phyloP scores from a whole-genome alignment of 2,113 vertebrate species.

The Oryzias curvinotus region DNA sequence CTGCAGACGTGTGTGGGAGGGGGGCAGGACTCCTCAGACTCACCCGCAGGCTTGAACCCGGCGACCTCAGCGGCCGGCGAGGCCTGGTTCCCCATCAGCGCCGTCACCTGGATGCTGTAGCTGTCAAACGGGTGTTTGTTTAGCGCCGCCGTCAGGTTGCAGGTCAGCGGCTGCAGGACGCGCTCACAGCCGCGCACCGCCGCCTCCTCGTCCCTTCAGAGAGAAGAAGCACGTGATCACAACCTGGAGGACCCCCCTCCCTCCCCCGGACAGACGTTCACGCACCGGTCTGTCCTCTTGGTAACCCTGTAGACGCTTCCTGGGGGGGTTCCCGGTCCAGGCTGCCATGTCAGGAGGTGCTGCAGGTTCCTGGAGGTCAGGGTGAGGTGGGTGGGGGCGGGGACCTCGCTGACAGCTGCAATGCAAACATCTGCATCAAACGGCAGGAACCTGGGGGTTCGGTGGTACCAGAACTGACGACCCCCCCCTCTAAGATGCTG shows the following conservation, averaged over 20 bases:
- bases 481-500: too few species aligned
- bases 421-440: slow-evolving; percentile 9
- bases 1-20: background rate
- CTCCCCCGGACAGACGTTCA: background rate
- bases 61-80: rapidly evolving
- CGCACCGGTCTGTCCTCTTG: background rate
- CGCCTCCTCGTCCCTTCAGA: too few species aligned
- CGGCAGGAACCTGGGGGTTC: too few species aligned
- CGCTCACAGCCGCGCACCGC: slow-evolving; percentile 27
- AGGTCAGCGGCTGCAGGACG: slow-evolving; percentile 44
- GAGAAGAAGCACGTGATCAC: too few species aligned
- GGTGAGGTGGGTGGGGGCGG: slow-evolving; percentile 11
- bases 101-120: slow-evolving; percentile 13
- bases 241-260: too few species aligned
- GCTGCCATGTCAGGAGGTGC: slow-evolving; percentile 56
- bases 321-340: slow-evolving; percentile 28
- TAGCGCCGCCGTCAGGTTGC: slow-evolving; percentile 52
- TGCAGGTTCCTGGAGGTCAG: slow-evolving; percentile 29
- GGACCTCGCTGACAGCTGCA: slow-evolving; percentile 49
- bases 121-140: rapidly evolving
- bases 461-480: too few species aligned
- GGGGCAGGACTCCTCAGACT: slow-evolving; percentile 8
- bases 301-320: slow-evolving; percentile 43
- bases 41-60: slow-evolving; percentile 43
- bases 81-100: background rate